These are phyloP conservation scores for Momotus momota DNA, from an alignment of 2,797 vertebrate genomes.

Conservation along the genomic window DNA sequence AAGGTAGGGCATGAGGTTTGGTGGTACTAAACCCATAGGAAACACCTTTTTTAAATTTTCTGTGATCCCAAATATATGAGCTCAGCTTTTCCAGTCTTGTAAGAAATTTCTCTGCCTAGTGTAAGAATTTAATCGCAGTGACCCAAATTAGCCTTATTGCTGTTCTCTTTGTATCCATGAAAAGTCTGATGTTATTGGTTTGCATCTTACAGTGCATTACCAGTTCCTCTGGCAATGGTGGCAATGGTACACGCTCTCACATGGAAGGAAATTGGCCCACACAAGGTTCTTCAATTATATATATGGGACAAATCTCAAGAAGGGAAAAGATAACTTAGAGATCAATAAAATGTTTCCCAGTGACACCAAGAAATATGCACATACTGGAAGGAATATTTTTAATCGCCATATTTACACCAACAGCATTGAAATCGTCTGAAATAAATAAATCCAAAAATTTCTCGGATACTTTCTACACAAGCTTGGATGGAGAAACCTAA, in stretches of 20 bases:
- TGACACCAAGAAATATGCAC: neutral
- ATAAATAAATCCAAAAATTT: neutral
- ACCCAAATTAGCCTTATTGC: neutral
- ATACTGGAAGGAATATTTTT: neutral
- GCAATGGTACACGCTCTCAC: neutral
- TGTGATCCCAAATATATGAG: neutral
- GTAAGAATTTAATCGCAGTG: neutral
- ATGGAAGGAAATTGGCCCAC: neutral
- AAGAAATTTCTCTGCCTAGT: conserved; percentile 23
- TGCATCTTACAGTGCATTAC: neutral
- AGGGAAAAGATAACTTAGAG: neutral
- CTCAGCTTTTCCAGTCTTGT: neutral
- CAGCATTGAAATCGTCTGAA: neutral
- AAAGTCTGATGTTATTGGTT: neutral
- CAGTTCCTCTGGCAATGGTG: neutral
- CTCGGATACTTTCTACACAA: neutral
- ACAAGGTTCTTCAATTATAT: neutral
- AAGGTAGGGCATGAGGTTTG: conserved; percentile 27
- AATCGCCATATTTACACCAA: neutral
- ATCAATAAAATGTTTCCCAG: neutral
- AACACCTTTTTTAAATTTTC: conserved; percentile 39
- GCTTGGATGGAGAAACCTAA: neutral
- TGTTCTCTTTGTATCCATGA: neutral
- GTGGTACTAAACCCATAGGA: conserved; percentile 22
- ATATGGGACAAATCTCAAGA: neutral